Base-by-base conservation (phyloP, 2,113 vertebrate genomes). In the Spea bombifrons region DNA sequence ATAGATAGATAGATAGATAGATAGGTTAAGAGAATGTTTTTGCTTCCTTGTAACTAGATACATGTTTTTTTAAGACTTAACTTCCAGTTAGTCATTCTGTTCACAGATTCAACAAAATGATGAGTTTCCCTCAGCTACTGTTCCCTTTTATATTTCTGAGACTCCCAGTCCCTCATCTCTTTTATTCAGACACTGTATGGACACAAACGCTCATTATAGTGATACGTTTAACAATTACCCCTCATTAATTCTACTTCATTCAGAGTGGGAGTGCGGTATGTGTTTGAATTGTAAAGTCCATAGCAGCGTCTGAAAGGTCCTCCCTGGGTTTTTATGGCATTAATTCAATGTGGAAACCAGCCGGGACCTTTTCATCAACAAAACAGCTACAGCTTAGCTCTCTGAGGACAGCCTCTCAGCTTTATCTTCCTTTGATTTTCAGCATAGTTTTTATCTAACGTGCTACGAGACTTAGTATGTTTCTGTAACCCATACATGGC, bases 241-340 rank as follows among this genome's bases (percentile, higher is more conserved):
- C 76, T 78, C 76, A 78, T 78, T 78, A 72, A 72, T 78, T 78
- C 76, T 46, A 16, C 68, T 78, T 52, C 57, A 78, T 72, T 71
- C 30, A 72, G 63, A 72, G 64, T 1, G 43, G 15, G 76, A 72
- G 66, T 55, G 17, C 17, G 72, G 76, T 4, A 72, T 65, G 59
- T 66, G 57, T 78, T 78, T 61, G n/a, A 70, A 70, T 68, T 50
- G 17, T 55, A 63, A 46, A 77, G 53, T 47, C 69, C 30, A 52
- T 55, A 55, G 43, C 50, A 3, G 53, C 47, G 15, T 65, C 61
- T 72, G 61, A 78, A 78, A 59, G 17, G 47, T 72, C 48, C 48
- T 65, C 69, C 66, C 76, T 69, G 67, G 55, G 50, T 78, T 13
- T 59, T 50, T 72, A 48, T 66, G 76, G 68, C 76, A 65, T 72